These are phyloP conservation scores for Carterocephalus palaemon DNA, from an alignment of 2,888 invertebrate species.

Conservation along the genomic window DNA sequence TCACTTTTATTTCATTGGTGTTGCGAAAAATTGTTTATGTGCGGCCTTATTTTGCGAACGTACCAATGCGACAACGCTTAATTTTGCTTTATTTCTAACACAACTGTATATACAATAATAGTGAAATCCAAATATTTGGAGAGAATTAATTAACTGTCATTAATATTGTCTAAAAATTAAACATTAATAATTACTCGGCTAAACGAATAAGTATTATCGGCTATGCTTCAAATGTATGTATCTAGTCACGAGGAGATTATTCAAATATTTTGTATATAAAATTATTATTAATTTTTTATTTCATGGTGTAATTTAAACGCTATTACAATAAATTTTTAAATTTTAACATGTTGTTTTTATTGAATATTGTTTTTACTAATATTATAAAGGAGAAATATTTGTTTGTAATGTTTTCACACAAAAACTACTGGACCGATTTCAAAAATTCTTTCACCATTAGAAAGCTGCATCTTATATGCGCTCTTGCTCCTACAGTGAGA, in stretches of 20 bases:
- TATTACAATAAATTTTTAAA: slow-evolving; percentile 58
- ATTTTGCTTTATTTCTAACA: slow-evolving; percentile 46
- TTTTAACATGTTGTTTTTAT: slow-evolving; percentile 38
- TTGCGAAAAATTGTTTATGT: slow-evolving; percentile 37
- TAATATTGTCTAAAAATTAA: not conserved
- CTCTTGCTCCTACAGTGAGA: too few species aligned
- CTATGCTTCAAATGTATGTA: slow-evolving; percentile 49
- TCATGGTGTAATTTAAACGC: slow-evolving; percentile 62
- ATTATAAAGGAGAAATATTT: too few species aligned
- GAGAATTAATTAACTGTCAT: slow-evolving; percentile 1
- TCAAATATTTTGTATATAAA: slow-evolving; percentile 73
- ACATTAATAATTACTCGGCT: not conserved
- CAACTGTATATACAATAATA: slow-evolving; percentile 23
- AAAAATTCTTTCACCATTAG: too few species aligned
- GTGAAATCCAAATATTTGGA: not conserved
- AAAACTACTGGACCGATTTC: too few species aligned
- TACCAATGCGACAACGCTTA: slow-evolving; percentile 41
- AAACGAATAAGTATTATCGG: slow-evolving; percentile 41
- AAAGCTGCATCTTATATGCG: too few species aligned
- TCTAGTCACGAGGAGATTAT: slow-evolving; percentile 70
- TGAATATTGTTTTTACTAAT: too few species aligned
- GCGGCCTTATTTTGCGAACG: slow-evolving; percentile 57
- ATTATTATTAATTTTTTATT: slow-evolving; percentile 53
- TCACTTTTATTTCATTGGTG: slow-evolving; percentile 25
- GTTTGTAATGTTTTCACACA: too few species aligned